Conservation (phyloP, 2,797 vertebrate species). For the Myotis daubentonii region DNA sequence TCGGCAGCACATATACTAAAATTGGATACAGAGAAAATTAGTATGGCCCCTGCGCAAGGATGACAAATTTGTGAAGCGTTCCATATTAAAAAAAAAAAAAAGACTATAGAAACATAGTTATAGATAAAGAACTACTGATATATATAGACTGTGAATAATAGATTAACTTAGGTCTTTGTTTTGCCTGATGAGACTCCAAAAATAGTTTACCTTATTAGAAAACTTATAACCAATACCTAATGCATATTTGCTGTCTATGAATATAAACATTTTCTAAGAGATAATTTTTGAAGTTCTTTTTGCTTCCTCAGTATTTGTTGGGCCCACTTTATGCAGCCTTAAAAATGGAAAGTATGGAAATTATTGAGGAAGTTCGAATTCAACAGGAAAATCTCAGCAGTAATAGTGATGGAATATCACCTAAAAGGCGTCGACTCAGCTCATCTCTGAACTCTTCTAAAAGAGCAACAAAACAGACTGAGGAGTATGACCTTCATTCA, state of each 20-base stretch:
- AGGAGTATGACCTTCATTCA: slow-evolving; percentile 84
- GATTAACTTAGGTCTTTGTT: slow-evolving; percentile 41
- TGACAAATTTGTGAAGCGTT: no score
- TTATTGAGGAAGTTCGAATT: slow-evolving; percentile 82
- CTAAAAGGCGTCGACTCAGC: slow-evolving; percentile 89
- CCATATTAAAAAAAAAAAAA: no score
- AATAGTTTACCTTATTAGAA: slow-evolving; percentile 37
- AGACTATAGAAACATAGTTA: not conserved
- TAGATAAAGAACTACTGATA: not conserved
- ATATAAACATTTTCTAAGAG: slow-evolving; percentile 49
- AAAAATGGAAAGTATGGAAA: slow-evolving; percentile 86
- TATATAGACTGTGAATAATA: slow-evolving; percentile 8
- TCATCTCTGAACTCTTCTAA: slow-evolving; percentile 78
- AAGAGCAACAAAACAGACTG: slow-evolving; percentile 69
- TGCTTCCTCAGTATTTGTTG: slow-evolving; percentile 89
- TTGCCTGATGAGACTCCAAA: slow-evolving; percentile 27
- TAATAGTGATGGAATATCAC: slow-evolving; percentile 86
- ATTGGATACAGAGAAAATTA: no score
- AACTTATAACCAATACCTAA: not conserved
- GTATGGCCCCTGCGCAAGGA: no score
- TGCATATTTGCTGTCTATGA: slow-evolving; percentile 32
- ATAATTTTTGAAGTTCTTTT: slow-evolving; percentile 63
- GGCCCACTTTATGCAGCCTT: slow-evolving; percentile 90
- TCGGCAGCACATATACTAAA: no score
- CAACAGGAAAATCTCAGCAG: slow-evolving; percentile 77